Conservation (phyloP, 2,888 invertebrate genomes). For the Plagodis pulveraria region DNA sequence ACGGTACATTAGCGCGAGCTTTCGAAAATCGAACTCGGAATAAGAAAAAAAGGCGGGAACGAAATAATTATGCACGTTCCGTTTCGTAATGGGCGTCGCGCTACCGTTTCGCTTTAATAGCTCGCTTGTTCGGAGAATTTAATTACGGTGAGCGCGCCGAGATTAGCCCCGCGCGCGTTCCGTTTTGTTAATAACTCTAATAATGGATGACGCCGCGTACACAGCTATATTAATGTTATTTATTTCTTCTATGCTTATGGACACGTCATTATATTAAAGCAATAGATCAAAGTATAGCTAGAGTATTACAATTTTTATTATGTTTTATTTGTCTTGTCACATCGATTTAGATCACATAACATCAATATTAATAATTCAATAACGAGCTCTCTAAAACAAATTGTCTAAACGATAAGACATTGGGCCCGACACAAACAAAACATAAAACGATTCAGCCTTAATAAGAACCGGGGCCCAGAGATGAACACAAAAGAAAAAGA, state of each 20-base stretch:
- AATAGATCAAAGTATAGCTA: constrained; percentile 40
- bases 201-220: constrained; percentile 76
- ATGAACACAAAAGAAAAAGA: constrained; percentile 84
- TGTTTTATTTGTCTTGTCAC: constrained; percentile 41
- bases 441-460: constrained; percentile 75
- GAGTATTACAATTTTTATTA: constrained; percentile 30
- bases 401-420: constrained; percentile 81
- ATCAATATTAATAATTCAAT: constrained; percentile 80
- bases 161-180: constrained; percentile 78
- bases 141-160: constrained; percentile 77
- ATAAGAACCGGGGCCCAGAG: constrained; percentile 80
- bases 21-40: constrained; percentile 78
- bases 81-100: constrained; percentile 82
- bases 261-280: constrained; percentile 48
- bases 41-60: constrained; percentile 79
- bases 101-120: constrained; percentile 84
- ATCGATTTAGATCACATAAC: constrained; percentile 54
- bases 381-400: constrained; percentile 81
- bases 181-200: constrained; percentile 82
- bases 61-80: constrained; percentile 85
- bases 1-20: constrained; percentile 76
- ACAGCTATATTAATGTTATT: constrained; percentile 55
- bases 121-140: constrained; percentile 83
- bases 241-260: constrained; percentile 48
- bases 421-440: constrained; percentile 74